Evolutionary conservation across 2,888 invertebrate species (phyloP).

Genomic region (Ennomos erosarius): DNA sequence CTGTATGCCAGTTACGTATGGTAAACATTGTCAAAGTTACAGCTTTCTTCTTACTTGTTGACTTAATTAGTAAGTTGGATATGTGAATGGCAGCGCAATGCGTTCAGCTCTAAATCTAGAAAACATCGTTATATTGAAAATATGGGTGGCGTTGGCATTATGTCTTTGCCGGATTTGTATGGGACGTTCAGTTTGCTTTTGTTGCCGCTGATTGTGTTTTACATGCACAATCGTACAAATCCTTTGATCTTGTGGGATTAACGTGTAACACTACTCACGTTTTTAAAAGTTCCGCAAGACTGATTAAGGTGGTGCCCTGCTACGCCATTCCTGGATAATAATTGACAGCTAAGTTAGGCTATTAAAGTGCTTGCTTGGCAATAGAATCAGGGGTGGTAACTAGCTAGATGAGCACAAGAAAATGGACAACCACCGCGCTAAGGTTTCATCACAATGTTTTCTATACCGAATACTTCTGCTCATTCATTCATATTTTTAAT

Average conservation of each 20-base stretch:
- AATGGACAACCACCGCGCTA: too few species aligned
- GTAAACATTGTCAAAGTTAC: conserved; percentile 83
- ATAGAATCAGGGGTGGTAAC: too few species aligned
- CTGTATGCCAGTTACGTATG: conserved; percentile 75
- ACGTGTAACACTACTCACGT: conserved; percentile 14
- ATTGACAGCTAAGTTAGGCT: too few species aligned
- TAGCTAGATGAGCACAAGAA: too few species aligned
- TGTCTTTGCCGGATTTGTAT: conserved; percentile 55
- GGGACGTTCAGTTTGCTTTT: conserved; percentile 52
- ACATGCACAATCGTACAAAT: conserved; percentile 28
- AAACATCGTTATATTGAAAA: conserved; percentile 80
- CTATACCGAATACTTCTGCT: too few species aligned
- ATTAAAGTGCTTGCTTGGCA: too few species aligned
- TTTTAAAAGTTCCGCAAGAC: too few species aligned
- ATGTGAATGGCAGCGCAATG: conserved; percentile 85
- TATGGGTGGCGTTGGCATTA: conserved; percentile 70
- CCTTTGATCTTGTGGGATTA: conserved; percentile 26
- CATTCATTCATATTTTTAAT: too few species aligned
- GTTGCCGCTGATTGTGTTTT: conserved; percentile 48
- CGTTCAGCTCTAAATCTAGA: conserved; percentile 70
- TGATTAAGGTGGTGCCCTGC: too few species aligned
- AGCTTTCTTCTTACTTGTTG: conserved; percentile 80
- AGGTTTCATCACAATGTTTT: too few species aligned
- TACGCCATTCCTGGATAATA: too few species aligned
- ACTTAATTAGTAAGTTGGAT: conserved; percentile 84